These are phyloP conservation scores for Bovichtus diacanthus DNA, from an alignment of 2,797 vertebrate species.

Conservation along the genomic window DNA sequence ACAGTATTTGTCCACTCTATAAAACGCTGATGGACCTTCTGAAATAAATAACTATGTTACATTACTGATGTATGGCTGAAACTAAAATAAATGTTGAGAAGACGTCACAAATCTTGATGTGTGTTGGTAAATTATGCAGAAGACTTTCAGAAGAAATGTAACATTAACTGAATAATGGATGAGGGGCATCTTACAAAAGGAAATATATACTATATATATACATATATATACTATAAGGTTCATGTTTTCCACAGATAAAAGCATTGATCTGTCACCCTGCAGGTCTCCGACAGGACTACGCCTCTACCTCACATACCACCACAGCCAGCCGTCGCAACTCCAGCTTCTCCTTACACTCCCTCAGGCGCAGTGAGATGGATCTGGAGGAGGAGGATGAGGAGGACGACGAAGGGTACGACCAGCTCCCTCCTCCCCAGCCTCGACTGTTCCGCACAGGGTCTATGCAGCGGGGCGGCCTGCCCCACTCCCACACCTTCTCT, in stretches of 20 bases:
- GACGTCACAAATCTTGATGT: slow-evolving; percentile 4
- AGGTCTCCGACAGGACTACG: slow-evolving; percentile 98
- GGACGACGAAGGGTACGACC: slow-evolving; percentile 92
- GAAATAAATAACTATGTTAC: slow-evolving; percentile 6
- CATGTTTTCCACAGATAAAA: slow-evolving; percentile 20
- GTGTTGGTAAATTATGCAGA: slow-evolving; percentile 43
- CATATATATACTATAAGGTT: too few relatives aligned
- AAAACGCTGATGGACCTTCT: background rate
- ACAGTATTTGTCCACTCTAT: too few relatives aligned
- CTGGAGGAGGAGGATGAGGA: slow-evolving; percentile 87
- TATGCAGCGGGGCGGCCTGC: slow-evolving; percentile 92
- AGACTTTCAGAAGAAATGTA: slow-evolving; percentile 40
- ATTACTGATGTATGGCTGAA: slow-evolving; percentile 1
- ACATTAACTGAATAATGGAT: slow-evolving; percentile 55
- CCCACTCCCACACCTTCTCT: slow-evolving; percentile 97
- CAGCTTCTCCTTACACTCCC: slow-evolving; percentile 88
- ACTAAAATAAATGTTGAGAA: slow-evolving; percentile 29
- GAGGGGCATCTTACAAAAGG: background rate
- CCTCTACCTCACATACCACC: slow-evolving; percentile 92
- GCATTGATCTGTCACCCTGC: slow-evolving; percentile 15
- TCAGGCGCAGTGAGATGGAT: slow-evolving; percentile 90
- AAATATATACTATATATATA: slow-evolving; percentile 23
- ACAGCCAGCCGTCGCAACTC: slow-evolving; percentile 91
- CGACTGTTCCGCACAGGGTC: slow-evolving; percentile 92
- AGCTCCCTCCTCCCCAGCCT: slow-evolving; percentile 94